Conservation (phyloP, 2,113 vertebrate species). For the Anarhynchus alexandrinus region DNA sequence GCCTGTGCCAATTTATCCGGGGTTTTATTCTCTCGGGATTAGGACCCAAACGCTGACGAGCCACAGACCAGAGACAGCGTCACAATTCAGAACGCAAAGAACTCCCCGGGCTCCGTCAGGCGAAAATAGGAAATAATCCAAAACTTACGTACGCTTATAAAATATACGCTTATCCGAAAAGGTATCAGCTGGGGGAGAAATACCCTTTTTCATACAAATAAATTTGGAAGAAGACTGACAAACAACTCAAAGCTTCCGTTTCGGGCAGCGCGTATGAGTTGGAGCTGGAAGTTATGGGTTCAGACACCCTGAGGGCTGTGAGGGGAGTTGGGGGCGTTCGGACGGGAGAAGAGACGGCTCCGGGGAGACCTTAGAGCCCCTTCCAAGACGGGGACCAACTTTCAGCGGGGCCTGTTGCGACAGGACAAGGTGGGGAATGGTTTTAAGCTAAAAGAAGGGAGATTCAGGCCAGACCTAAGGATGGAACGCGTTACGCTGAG, state of each 20-base stretch:
- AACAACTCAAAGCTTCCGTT: neutral
- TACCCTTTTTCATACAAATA: neutral
- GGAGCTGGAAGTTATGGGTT: neutral
- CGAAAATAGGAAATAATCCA: neutral
- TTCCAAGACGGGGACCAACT: neutral
- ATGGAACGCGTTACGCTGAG: rapidly evolving
- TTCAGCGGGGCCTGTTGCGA: too few relatives aligned
- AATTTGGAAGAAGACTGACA: neutral
- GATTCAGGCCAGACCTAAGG: neutral
- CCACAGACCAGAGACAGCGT: neutral
- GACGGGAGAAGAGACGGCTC: neutral
- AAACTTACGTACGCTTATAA: neutral
- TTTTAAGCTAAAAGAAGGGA: neutral
- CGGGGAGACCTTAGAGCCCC: neutral
- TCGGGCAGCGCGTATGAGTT: neutral
- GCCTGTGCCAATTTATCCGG: neutral
- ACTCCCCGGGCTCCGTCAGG: neutral
- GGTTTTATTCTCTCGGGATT: neutral
- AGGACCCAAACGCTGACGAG: neutral
- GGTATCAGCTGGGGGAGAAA: neutral
- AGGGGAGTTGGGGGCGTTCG: neutral
- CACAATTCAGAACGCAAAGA: neutral
- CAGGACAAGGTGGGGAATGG: neutral
- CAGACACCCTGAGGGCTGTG: rapidly evolving
- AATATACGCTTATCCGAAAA: neutral